These are phyloP conservation scores for Drosophila azteca DNA, from an alignment of 1,140 invertebrate species.

Conservation along the genomic window DNA sequence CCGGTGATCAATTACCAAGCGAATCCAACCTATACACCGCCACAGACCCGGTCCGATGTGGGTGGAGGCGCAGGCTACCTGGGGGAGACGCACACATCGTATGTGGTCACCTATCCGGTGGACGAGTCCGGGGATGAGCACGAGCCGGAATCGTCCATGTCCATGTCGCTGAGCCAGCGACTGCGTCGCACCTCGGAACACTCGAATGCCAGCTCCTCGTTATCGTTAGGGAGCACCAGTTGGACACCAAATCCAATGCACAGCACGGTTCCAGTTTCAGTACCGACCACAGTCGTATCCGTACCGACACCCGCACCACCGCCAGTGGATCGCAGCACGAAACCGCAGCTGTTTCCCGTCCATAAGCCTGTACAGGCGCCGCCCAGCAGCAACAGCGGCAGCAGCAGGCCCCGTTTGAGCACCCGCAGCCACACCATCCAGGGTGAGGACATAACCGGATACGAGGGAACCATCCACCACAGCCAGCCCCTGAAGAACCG, in stretches of 20 bases:
- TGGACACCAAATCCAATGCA: slow-evolving; percentile 79
- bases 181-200: slow-evolving; percentile 65
- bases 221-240: slow-evolving; percentile 62
- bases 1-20: slow-evolving; percentile 40
- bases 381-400: not conserved
- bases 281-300: slow-evolving; percentile 13
- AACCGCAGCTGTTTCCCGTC: slow-evolving; percentile 28
- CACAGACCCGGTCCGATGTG: slow-evolving; percentile 2
- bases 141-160: slow-evolving; percentile 35
- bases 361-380: no score
- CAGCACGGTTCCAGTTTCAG: slow-evolving; percentile 23
- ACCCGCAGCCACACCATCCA: slow-evolving; percentile 59
- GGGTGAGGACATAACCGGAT: slow-evolving; percentile 4
- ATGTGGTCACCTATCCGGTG: slow-evolving; percentile 75
- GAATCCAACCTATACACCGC: slow-evolving; percentile 58
- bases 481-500: slow-evolving; percentile 46
- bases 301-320: slow-evolving; percentile 17
- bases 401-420: slow-evolving; percentile 42
- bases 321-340: slow-evolving; percentile 51
- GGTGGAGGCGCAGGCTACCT: slow-evolving; percentile 14
- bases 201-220: slow-evolving; percentile 60
- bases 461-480: slow-evolving; percentile 10
- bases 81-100: slow-evolving; percentile 62
- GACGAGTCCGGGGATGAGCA: slow-evolving; percentile 71
- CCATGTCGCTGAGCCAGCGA: slow-evolving; percentile 15